These are phyloP conservation scores for Datnioides undecimradiatus DNA, from an alignment of 2,113 vertebrate genomes.

Conservation along the genomic window DNA sequence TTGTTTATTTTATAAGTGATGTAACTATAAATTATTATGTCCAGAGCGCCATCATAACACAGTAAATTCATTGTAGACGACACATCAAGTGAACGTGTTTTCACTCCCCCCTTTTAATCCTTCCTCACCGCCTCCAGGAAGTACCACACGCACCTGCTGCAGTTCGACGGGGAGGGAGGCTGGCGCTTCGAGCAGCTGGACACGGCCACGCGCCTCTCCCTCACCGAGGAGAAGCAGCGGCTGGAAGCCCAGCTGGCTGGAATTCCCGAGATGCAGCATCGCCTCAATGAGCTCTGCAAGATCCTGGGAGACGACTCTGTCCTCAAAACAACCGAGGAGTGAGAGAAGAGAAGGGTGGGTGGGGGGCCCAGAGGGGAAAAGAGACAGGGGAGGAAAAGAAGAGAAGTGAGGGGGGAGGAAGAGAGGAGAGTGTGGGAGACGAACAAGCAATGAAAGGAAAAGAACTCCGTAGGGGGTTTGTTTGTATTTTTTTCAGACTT, in stretches of 20 bases:
- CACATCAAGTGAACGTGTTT: background rate
- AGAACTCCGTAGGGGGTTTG: constrained; percentile 7
- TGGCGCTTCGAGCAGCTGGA: constrained; percentile 98
- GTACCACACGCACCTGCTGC: constrained; percentile 97
- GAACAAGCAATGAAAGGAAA: constrained; percentile 30
- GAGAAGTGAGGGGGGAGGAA: background rate
- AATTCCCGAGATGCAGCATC: constrained; percentile 96
- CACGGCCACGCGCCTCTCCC: constrained; percentile 92
- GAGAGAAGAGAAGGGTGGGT: constrained; percentile 13
- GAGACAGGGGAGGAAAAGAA: background rate
- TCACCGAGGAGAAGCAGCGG: constrained; percentile 98
- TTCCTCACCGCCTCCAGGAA: constrained; percentile 85
- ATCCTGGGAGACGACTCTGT: constrained; percentile 98
- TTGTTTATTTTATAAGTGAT: too few relatives aligned
- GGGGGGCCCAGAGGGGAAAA: background rate
- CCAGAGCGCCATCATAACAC: background rate
- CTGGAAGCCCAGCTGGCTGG: constrained; percentile 96
- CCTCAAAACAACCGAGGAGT: constrained; percentile 88
- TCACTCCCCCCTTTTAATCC: background rate
- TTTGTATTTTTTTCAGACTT: background rate
- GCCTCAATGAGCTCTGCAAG: constrained; percentile 96
- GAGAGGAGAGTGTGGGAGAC: background rate
- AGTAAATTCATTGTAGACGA: too few relatives aligned
- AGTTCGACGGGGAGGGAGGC: constrained; percentile 97
- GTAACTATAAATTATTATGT: too few relatives aligned